These are phyloP conservation scores for Malaclemys terrapin DNA, from an alignment of 2,113 vertebrate species.

Conservation along the genomic window DNA sequence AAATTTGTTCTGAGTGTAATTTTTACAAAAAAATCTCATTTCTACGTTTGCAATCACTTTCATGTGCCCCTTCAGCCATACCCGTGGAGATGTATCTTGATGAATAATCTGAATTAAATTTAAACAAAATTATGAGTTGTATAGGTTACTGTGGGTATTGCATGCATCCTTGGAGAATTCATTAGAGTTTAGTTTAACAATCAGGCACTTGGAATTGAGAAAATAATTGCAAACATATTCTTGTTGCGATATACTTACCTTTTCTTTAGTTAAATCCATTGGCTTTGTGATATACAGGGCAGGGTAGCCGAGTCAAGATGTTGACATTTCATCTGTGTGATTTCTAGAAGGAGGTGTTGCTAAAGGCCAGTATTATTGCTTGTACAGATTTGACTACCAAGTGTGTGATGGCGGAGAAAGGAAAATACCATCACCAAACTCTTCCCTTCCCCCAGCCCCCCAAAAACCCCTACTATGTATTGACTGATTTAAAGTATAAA, in stretches of 20 bases:
- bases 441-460: too few relatives aligned
- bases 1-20: not conserved
- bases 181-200: not conserved
- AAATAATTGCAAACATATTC: not conserved
- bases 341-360: not conserved
- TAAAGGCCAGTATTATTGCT: not conserved
- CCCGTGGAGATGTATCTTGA: not conserved
- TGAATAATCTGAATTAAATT: slow-evolving; percentile 18
- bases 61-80: fast-evolving
- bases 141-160: not conserved
- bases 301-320: not conserved
- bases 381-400: not conserved
- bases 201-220: not conserved
- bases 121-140: not conserved
- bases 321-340: not conserved
- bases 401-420: not conserved
- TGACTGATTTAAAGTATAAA: not conserved
- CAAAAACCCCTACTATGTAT: not conserved
- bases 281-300: not conserved
- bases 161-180: not conserved
- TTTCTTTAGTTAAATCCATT: not conserved
- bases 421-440: not conserved
- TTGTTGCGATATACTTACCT: not conserved
- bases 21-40: not conserved
- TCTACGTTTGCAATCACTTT: not conserved